These are phyloP conservation scores for Meriones unguiculatus DNA, from an alignment of 2,113 vertebrate species.

Conservation along the genomic window DNA sequence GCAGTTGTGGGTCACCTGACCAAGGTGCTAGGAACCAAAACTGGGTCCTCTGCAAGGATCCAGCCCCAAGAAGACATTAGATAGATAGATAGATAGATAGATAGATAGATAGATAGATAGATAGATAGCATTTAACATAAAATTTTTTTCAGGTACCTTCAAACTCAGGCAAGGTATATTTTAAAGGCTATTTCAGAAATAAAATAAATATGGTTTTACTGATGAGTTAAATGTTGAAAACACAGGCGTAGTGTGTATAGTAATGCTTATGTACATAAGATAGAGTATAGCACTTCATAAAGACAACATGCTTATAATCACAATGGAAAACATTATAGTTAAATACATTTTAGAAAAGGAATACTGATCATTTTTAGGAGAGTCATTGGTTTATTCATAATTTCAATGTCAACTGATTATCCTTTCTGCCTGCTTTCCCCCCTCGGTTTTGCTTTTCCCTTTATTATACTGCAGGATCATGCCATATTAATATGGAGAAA, in stretches of 20 bases:
- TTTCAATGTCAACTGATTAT: neutral
- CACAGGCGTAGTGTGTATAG: neutral
- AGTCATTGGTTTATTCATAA: neutral
- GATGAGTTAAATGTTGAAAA: neutral
- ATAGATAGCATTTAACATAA: neutral
- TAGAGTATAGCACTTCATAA: neutral
- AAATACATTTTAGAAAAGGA: slow-evolving; percentile 14
- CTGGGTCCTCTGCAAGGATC: neutral
- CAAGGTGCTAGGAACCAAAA: neutral
- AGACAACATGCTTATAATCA: neutral
- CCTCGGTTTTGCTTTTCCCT: neutral
- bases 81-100: too few species aligned
- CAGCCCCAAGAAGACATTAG: too few species aligned
- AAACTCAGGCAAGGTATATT: slow-evolving; percentile 2
- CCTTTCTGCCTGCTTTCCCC: neutral
- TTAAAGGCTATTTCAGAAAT: neutral
- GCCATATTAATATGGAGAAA: neutral
- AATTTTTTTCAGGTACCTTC: neutral
- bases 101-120: too few species aligned
- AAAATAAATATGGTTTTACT: neutral
- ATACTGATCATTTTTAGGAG: neutral
- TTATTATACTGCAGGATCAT: neutral
- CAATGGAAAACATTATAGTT: neutral
- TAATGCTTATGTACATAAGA: neutral
- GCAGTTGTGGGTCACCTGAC: neutral